Conservation (phyloP, 2,888 invertebrate species). For the Machimus rusticus region DNA sequence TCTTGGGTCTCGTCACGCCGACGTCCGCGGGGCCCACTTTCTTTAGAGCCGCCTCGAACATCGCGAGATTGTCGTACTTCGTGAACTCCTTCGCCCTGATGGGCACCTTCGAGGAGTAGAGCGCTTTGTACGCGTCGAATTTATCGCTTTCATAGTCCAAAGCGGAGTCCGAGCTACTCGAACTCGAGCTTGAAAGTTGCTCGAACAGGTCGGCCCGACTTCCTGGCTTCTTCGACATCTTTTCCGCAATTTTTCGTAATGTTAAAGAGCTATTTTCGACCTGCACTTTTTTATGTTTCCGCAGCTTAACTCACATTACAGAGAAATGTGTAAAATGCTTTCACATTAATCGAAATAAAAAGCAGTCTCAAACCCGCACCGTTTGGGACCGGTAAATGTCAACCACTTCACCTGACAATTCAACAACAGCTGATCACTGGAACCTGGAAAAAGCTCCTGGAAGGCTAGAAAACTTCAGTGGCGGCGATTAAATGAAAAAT, state of each 20-base stretch:
- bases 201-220: not conserved
- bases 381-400: not conserved
- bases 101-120: slow-evolving; percentile 67
- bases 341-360: not conserved
- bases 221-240: not conserved
- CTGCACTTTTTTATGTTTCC: not conserved
- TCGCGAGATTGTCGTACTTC: slow-evolving; percentile 73
- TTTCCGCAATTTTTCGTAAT: not conserved
- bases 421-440: not conserved
- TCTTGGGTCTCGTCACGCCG: not conserved
- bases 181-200: not conserved
- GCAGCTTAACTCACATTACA: not conserved
- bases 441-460: not conserved
- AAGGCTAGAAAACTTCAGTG: not conserved
- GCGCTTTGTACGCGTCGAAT: slow-evolving; percentile 76
- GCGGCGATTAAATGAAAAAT: not conserved
- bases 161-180: not conserved
- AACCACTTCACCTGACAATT: not conserved
- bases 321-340: not conserved
- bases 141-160: slow-evolving; percentile 66
- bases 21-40: slow-evolving; percentile 52
- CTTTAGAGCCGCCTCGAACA: slow-evolving; percentile 66
- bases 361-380: not conserved
- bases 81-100: slow-evolving; percentile 68
- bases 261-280: not conserved